phyloP scores from a whole-genome alignment of 1,140 invertebrate genomes.

The Teleopsis dalmanni region DNA sequence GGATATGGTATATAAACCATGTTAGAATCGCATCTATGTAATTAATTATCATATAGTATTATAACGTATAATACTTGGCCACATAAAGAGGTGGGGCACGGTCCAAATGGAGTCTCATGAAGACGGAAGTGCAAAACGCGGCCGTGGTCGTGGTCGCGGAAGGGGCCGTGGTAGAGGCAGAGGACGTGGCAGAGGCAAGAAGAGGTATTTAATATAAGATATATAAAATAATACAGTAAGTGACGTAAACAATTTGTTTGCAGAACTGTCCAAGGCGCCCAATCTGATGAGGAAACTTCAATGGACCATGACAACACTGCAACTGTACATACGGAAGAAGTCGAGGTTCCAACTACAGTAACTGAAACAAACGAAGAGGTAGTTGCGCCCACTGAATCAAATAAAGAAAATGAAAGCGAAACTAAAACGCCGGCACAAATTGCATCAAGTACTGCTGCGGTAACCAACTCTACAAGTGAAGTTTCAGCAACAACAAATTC shows the following conservation, averaged over 20 bases:
- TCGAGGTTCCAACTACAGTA: not conserved
- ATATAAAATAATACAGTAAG: conserved; percentile 50
- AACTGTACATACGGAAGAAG: conserved; percentile 17
- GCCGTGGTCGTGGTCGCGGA: conserved; percentile 36
- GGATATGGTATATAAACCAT: too few relatives aligned
- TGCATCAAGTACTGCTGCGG: too few relatives aligned
- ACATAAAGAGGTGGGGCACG: too few relatives aligned
- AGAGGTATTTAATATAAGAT: conserved; percentile 55
- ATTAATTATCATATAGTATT: too few relatives aligned
- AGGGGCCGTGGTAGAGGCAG: conserved; percentile 53
- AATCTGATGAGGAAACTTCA: conserved; percentile 1
- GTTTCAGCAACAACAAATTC: conserved; percentile 14
- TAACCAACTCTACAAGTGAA: conserved; percentile 1
- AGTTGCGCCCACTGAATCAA: conserved; percentile 19
- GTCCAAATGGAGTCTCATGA: too few relatives aligned
- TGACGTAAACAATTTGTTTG: conserved; percentile 59
- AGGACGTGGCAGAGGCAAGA: conserved; percentile 63
- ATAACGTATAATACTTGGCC: too few relatives aligned
- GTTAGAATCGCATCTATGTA: too few relatives aligned
- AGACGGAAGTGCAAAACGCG: conserved; percentile 1
- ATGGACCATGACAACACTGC: not conserved
- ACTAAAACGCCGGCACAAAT: not conserved
- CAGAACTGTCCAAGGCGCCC: conserved; percentile 20
- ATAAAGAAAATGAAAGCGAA: not conserved
- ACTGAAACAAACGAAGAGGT: conserved; percentile 2